Base-by-base conservation (phyloP, 1,140 invertebrate species). In the Trachymyrmex septentrionalis region DNA sequence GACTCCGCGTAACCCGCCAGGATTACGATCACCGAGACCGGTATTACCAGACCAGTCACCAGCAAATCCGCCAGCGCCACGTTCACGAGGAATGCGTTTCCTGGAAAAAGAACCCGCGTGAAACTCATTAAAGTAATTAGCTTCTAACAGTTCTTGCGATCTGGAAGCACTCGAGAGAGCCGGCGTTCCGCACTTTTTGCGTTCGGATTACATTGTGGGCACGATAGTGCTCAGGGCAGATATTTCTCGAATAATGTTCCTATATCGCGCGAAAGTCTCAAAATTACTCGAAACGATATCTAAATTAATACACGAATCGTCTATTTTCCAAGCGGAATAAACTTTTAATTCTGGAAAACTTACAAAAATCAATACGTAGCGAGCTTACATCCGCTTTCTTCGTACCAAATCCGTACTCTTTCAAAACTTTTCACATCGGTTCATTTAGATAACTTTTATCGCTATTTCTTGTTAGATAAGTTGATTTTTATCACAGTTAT, bases 21-120 rank as follows among this genome's bases (percentile, higher is more conserved):
- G 44, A 97, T 96, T 0, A 97, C 96, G 2, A 98, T 96, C 0
- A 96, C 96, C 0, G 97, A 97, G 0, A 97, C 96, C 0, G 97
- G 97, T 88, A 98, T 96, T 24, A 98, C 97, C 1, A 97, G 91
- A 1, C 97, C 96, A 0, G 97, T 97, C 19, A 98, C 96, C 21
- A 98, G 91, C 61, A 98, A 92, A 89, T 98, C 97, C 0, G 97
- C 96, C 64, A 98, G 88, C 1, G 97, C 97, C 5, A 97, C 96
- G 93, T 97, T 98, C n/a, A 97, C 97, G 67, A 98, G 93, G 92
- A 97, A 98, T 16, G 97, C 96, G 90, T 98, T 98, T n/a, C 97
- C 97, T 98, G 95, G 9, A 95, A 95, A 90, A 91, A 24, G 27
- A 72, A 44, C 57, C 55, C 14, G 67, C 69, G 57, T 75, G 73